Evolutionary conservation across 2,113 vertebrate genomes (phyloP).

Genomic region (Nothocercus nigrocapillus): DNA sequence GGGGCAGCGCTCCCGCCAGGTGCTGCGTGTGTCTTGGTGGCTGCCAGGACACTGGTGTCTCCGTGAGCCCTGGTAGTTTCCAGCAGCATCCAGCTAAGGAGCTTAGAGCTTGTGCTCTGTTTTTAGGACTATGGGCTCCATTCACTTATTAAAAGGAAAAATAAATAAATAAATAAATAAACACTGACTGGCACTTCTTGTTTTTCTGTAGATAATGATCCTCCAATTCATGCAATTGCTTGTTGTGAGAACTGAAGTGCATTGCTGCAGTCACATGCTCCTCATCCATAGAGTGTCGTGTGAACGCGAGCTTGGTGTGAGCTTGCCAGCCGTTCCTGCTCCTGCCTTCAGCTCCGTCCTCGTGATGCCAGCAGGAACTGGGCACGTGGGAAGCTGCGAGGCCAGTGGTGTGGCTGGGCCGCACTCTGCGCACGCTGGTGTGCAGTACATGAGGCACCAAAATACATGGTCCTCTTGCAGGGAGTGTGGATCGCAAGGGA

Average conservation of each 20-base stretch:
- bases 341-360: background rate
- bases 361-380: rapidly evolving
- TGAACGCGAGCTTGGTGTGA: background rate
- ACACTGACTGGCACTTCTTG: background rate
- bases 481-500: rapidly evolving
- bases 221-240: background rate
- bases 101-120: background rate
- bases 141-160: background rate
- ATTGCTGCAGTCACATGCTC: background rate
- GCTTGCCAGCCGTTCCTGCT: background rate
- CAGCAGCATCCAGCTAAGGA: background rate
- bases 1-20: rapidly evolving
- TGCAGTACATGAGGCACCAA: background rate
- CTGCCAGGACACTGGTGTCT: background rate
- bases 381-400: background rate
- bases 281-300: background rate
- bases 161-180: background rate
- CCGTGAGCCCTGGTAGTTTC: background rate
- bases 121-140: slow-evolving; percentile 39
- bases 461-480: background rate
- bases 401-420: rapidly evolving
- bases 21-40: rapidly evolving
- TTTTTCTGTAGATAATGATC: background rate
- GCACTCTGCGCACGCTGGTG: rapidly evolving
- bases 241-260: background rate